Evolutionary conservation across 2,888 invertebrate species (phyloP), one percentile per base, ranked within the genome.

Genomic region (Conops quadrifasciatus): DNA sequence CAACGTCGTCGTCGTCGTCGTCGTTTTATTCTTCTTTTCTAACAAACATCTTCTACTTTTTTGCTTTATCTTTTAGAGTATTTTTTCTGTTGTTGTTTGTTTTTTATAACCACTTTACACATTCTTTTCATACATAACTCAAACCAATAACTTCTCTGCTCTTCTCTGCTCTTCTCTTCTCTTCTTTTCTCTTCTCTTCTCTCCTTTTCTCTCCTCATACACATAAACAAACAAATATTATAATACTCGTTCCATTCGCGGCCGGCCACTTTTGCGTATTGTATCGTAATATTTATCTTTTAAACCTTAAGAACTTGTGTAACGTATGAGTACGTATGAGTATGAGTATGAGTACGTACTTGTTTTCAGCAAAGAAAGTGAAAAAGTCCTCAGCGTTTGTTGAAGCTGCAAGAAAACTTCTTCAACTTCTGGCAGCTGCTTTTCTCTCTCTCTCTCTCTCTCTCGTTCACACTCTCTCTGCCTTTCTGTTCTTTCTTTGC

Each of bases 1-100:
- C n/a, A n/a, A n/a, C n/a, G n/a, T n/a, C n/a, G n/a, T n/a, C n/a
- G n/a, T n/a, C n/a, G n/a, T n/a, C 9, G 36, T 36, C 9, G 4
- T 9, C 36, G 9, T 36, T 36, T 9, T 7, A 36, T 36, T 36
- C 9, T 36, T 36, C 36, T 36, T 36, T 36, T 9, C 9, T 9
- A 36, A 36, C 36, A 36, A 36, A 36, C n/a, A 75, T 75, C 75
- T 75, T 79, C 78, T 69, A 73, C 75, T 74, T 75, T 36, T 36
- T 9, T 36, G 4, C 36, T 73, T 73, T 69, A 75, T 77, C 75
- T 64, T 79, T 77, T 76, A 79, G 79, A n/a, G n/a, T n/a, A n/a
- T 80, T 80, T 79, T 77, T 80, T 76, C 76, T 75, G n/a, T n/a
- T n/a, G n/a, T 67, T 74, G 72, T 68, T 66, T 60, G n/a, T 28